Evolutionary conservation across 1,140 invertebrate genomes (phyloP).

Genomic region (Drosophila kepulauana): DNA sequence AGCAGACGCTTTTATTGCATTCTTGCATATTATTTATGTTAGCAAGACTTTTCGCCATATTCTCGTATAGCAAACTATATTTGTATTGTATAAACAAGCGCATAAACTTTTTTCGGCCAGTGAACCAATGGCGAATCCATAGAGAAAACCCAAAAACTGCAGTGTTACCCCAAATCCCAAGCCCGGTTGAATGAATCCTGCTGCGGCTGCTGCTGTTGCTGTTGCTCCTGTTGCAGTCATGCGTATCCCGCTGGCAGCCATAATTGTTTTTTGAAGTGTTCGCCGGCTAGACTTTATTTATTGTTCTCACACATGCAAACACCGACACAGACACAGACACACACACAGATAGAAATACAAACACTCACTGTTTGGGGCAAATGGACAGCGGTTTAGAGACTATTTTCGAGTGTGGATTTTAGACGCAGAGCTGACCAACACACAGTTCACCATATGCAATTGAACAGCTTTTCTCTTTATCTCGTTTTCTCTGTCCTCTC

Average conservation of each 20-base stretch:
- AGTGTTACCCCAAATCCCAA: constrained; percentile 35
- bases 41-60: constrained; percentile 35
- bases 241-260: constrained; percentile 55
- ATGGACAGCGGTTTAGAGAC: constrained; percentile 38
- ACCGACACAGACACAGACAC: constrained; percentile 18
- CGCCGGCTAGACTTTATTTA: constrained; percentile 77
- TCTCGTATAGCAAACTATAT: background rate
- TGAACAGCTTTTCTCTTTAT: background rate
- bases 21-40: constrained; percentile 38
- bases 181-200: constrained; percentile 27
- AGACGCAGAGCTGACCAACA: constrained; percentile 26
- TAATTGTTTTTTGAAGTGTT: constrained; percentile 75
- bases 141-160: constrained; percentile 22
- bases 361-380: constrained; percentile 5
- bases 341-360: constrained; percentile 17
- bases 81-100: constrained; percentile 48
- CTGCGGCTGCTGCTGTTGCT: constrained; percentile 3
- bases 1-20: background rate
- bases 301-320: constrained; percentile 50
- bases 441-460: constrained; percentile 6
- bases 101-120: constrained; percentile 41
- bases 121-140: constrained; percentile 53
- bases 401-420: constrained; percentile 20
- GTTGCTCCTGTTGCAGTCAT: constrained; percentile 35
- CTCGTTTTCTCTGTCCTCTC: background rate